These are phyloP conservation scores for Gerris buenoi DNA, from an alignment of 1,140 invertebrate genomes.

Conservation along the genomic window DNA sequence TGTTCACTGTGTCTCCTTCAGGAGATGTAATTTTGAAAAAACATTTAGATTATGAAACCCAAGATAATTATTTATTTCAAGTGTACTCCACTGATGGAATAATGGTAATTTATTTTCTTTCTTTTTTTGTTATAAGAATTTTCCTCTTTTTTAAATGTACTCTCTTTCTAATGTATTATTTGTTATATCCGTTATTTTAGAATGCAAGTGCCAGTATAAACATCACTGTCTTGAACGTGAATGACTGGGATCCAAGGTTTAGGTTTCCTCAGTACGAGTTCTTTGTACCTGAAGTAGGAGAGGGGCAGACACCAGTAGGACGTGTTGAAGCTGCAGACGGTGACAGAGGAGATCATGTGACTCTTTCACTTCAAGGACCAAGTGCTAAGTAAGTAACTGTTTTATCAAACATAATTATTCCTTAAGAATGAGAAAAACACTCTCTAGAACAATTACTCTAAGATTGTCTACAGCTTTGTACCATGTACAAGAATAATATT, in stretches of 20 bases:
- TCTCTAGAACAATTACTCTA: no score
- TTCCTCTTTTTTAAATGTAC: background rate
- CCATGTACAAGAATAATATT: no score
- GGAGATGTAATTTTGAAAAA: conserved; percentile 65
- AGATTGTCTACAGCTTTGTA: no score
- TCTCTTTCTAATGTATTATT: background rate
- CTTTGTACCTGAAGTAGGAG: conserved; percentile 37
- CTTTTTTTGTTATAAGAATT: background rate
- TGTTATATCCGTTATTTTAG: conserved; percentile 31
- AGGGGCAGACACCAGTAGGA: conserved; percentile 43
- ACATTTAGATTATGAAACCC: conserved; percentile 64
- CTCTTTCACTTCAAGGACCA: conserved; percentile 50
- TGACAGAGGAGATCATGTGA: conserved; percentile 54
- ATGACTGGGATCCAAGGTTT: conserved; percentile 85
- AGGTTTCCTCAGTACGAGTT: conserved; percentile 75
- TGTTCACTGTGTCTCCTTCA: conserved; percentile 54
- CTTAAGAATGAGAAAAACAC: no score
- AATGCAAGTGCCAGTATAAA: conserved; percentile 61
- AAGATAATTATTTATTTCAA: conserved; percentile 52
- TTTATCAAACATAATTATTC: no score
- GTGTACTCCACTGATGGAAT: conserved; percentile 72
- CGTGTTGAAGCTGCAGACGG: conserved; percentile 58
- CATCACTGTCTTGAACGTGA: conserved; percentile 69
- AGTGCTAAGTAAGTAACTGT: conserved; percentile 50
- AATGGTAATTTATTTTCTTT: conserved; percentile 38